phyloP scores from a whole-genome alignment of 2,888 invertebrate species.

The Cheilosia urbana region DNA sequence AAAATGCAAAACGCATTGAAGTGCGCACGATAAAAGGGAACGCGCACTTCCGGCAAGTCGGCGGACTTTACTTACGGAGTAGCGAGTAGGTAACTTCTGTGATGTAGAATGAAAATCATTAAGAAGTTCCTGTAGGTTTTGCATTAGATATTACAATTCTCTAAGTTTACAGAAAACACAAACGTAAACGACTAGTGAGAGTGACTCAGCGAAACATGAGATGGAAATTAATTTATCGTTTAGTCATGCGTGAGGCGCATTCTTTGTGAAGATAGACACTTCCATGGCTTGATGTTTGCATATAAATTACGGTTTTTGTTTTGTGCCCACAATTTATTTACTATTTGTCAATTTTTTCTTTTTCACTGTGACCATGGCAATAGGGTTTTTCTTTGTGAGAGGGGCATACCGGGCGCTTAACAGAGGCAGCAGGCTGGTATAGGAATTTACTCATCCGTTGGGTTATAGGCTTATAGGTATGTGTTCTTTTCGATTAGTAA shows the following conservation, averaged over 20 bases:
- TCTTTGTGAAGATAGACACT: conserved; percentile 15
- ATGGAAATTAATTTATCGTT: conserved; percentile 47
- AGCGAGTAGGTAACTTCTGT: background rate
- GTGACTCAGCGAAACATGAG: conserved; percentile 53
- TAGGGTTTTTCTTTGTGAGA: background rate
- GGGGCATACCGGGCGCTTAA: background rate
- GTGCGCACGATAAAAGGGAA: conserved; percentile 27
- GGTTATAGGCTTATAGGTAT: too few species aligned
- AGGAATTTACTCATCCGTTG: too few species aligned
- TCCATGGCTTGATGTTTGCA: conserved; percentile 37
- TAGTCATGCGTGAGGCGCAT: conserved; percentile 43
- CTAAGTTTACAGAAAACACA: background rate
- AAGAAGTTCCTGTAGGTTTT: background rate
- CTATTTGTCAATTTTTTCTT: background rate
- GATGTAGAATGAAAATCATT: background rate
- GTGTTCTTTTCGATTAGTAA: too few species aligned
- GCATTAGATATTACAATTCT: background rate
- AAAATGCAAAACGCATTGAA: conserved; percentile 51
- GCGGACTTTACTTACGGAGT: background rate
- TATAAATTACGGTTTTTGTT: conserved; percentile 21
- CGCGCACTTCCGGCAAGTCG: conserved; percentile 27
- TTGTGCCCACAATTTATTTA: background rate
- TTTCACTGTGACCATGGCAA: conserved; percentile 7
- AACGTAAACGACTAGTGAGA: conserved; percentile 3
- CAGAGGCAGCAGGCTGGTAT: too few species aligned